phyloP scores from a whole-genome alignment of 2,113 vertebrate genomes.

The Bagarius yarrelli region DNA sequence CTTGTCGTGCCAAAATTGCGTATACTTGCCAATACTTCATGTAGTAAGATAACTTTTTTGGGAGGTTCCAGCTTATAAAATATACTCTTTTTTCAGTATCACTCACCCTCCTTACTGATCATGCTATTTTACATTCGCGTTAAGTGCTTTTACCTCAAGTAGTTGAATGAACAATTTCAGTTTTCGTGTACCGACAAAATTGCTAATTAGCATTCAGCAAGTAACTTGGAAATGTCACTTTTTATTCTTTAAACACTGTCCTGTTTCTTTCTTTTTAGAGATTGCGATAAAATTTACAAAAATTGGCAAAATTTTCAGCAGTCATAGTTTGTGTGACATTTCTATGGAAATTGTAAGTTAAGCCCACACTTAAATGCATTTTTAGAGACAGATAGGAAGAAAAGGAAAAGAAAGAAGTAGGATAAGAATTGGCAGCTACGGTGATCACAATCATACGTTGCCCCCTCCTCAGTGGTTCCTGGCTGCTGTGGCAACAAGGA shows the following conservation, averaged over 20 bases:
- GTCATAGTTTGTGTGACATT: slow-evolving; percentile 22
- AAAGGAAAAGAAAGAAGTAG: slow-evolving; percentile 54
- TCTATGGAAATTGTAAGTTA: slow-evolving; percentile 34
- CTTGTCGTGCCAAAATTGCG: slow-evolving; percentile 1
- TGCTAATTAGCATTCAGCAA: neutral
- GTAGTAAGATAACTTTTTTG: slow-evolving; percentile 14
- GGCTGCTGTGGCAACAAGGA: slow-evolving; percentile 72
- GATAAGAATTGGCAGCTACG: slow-evolving; percentile 58
- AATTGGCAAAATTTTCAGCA: neutral
- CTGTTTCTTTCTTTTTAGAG: neutral
- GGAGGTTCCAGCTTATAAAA: neutral
- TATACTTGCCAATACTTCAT: neutral
- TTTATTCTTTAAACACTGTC: neutral
- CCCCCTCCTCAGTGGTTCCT: slow-evolving; percentile 62
- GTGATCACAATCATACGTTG: slow-evolving; percentile 30
- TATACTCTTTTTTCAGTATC: neutral
- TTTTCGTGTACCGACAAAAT: neutral
- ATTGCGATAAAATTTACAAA: neutral
- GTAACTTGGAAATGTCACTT: neutral
- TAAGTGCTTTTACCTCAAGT: neutral
- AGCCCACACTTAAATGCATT: slow-evolving; percentile 27
- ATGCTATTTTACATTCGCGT: neutral
- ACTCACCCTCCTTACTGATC: neutral
- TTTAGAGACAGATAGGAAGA: neutral
- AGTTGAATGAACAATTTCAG: neutral